Base-by-base conservation (phyloP, 1,140 invertebrate genomes). In the Leptonema lineaticorne region DNA sequence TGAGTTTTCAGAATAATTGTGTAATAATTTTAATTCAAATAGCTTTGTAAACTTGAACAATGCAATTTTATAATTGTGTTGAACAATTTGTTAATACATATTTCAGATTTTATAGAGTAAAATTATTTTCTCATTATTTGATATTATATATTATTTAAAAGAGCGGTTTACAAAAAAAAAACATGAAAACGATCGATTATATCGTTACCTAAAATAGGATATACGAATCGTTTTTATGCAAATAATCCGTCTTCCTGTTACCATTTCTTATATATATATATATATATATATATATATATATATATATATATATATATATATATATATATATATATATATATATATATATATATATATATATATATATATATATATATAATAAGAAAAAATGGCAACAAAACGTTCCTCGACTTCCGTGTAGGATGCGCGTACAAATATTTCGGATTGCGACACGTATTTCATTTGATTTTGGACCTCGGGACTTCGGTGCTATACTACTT, bases 401-500 rank as follows among this genome's bases (percentile, higher is more conserved):
- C 11, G 30, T 33, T 11, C n/a, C n/a, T n/a, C n/a, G n/a, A n/a
- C n/a, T 6, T 11, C 30, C 11, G 30, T 11, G 11, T 33, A 11
- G 30, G 30, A 6, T 6, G 5, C 11, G 30, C 5, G 30, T 33
- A 33, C 30, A 33, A 33, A 33, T 5, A 11, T 11, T 41, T 41
- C 9, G 2, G 37, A 41, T 4, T 41, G 1, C 16, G 37, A 14
- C 2, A 16, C 16, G 16, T 16, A 11, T 41, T 41, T 11, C 37
- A 33, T 33, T 41, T 11, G 37, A 41, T 11, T 41, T 16, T 41
- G 22, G 3, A 62, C 5, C 26, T 58, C 26, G 56, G 30, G 26
- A 14, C 20, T 41, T 27, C 28, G 57, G 57, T 59, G 57, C 57
- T 30, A 30, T 62, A 62, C 26, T 64, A n/a, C n/a, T n/a, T n/a